These are phyloP conservation scores for Sycophila texana DNA, from an alignment of 2,888 invertebrate species.

Conservation along the genomic window DNA sequence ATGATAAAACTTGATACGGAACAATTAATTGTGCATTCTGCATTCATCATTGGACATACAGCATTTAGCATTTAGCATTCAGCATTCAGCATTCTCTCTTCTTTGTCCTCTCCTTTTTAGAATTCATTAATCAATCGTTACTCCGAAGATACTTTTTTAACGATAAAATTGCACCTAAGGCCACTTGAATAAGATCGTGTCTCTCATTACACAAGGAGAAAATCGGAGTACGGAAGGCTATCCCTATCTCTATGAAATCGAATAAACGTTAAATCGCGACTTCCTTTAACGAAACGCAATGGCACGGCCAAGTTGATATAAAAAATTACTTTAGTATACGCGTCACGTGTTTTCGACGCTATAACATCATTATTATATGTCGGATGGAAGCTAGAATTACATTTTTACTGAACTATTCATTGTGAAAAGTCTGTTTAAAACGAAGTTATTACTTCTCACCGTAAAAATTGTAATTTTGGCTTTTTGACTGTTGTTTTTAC, in stretches of 20 bases:
- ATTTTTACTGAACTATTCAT: not conserved
- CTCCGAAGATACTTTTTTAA: conserved; percentile 44
- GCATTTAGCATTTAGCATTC: not conserved
- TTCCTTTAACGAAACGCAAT: conserved; percentile 54
- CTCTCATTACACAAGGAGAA: conserved; percentile 38
- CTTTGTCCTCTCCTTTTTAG: conserved; percentile 12
- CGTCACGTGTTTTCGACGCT: conserved; percentile 17
- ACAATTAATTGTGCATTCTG: conserved; percentile 24
- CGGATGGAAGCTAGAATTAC: conserved; percentile 36
- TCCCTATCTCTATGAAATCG: conserved; percentile 22
- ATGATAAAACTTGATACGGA: conserved; percentile 28
- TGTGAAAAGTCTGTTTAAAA: too few relatives aligned
- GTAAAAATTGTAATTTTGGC: too few relatives aligned
- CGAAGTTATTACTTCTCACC: too few relatives aligned
- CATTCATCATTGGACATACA: conserved; percentile 4
- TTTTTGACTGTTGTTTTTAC: too few relatives aligned
- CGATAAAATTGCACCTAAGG: conserved; percentile 59
- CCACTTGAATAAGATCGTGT: conserved; percentile 56
- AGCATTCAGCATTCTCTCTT: not conserved
- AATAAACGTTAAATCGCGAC: conserved; percentile 46
- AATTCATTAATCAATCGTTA: conserved; percentile 28
- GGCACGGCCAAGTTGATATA: conserved; percentile 57
- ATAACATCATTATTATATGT: conserved; percentile 19
- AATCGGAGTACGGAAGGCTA: conserved; percentile 36
- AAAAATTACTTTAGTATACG: conserved; percentile 47